Conservation (phyloP, 2,113 vertebrate genomes). For the Hylia prasina region DNA sequence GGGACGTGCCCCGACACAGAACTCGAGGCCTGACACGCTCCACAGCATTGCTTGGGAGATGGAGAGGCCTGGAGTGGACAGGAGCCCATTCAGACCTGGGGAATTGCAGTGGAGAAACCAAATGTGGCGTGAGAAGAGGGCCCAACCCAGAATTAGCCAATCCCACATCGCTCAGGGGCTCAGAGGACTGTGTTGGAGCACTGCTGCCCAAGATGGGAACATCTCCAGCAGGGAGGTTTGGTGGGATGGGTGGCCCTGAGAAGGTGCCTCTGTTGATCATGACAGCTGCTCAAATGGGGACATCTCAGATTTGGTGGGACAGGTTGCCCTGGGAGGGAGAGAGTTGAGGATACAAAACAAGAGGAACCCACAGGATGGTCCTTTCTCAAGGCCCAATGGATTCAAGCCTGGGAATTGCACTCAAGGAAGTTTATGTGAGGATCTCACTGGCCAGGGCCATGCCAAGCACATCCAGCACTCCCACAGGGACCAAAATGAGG, state of each 20-base stretch:
- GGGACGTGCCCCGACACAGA: neutral
- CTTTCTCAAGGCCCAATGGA: neutral
- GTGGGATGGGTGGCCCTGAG: neutral
- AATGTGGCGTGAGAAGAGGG: fast-evolving
- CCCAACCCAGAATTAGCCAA: neutral
- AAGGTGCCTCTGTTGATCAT: neutral
- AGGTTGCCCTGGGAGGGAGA: neutral
- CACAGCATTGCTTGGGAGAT: fast-evolving
- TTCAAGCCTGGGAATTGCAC: neutral
- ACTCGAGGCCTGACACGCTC: neutral
- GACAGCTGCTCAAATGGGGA: neutral
- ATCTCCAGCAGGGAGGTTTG: neutral
- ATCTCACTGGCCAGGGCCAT: neutral
- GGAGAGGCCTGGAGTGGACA: neutral
- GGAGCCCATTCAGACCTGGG: fast-evolving
- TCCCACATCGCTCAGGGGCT: fast-evolving
- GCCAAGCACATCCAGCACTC: neutral
- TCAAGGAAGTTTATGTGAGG: neutral
- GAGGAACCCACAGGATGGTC: neutral
- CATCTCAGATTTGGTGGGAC: neutral
- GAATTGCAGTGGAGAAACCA: neutral
- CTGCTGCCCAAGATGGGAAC: neutral
- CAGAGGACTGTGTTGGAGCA: fast-evolving
- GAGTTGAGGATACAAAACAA: neutral
- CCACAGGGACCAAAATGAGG: neutral